Evolutionary conservation across 2,113 vertebrate genomes (phyloP).

Genomic region (Macquaria ambigua): DNA sequence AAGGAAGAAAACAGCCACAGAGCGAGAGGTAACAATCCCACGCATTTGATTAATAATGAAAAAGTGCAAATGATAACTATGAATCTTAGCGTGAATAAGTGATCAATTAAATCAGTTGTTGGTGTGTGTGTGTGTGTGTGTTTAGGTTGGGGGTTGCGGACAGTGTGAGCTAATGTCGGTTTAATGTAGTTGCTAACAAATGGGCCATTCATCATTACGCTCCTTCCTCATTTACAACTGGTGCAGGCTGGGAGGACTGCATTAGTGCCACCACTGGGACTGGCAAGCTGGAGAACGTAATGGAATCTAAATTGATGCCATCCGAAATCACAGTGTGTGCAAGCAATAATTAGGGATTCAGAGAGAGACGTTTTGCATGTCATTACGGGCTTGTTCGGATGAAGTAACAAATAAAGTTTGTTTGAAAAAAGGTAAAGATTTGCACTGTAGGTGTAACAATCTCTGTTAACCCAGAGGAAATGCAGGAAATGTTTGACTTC

Average conservation of each 20-base stretch:
- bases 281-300: slow-evolving; percentile 52
- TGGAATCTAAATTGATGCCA: slow-evolving; percentile 73
- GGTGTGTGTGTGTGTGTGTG: background rate
- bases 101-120: slow-evolving; percentile 34
- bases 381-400: slow-evolving; percentile 21
- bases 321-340: slow-evolving; percentile 61
- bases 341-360: slow-evolving; percentile 63
- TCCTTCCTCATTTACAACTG: slow-evolving; percentile 47
- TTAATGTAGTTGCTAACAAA: slow-evolving; percentile 74
- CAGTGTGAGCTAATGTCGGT: slow-evolving; percentile 55
- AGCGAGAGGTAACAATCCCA: background rate
- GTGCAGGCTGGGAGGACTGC: slow-evolving; percentile 50
- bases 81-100: slow-evolving; percentile 44
- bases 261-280: slow-evolving; percentile 67
- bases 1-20: background rate
- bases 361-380: slow-evolving; percentile 25
- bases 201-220: slow-evolving; percentile 72
- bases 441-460: background rate
- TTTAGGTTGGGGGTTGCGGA: background rate
- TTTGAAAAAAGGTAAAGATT: slow-evolving; percentile 1
- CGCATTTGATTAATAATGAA: slow-evolving; percentile 48
- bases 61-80: slow-evolving; percentile 14
- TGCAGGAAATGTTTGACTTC: slow-evolving; percentile 17
- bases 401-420: slow-evolving; percentile 11
- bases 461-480: background rate